Evolutionary conservation across 2,113 vertebrate species (phyloP).

Genomic region (Macaca fascicularis): DNA sequence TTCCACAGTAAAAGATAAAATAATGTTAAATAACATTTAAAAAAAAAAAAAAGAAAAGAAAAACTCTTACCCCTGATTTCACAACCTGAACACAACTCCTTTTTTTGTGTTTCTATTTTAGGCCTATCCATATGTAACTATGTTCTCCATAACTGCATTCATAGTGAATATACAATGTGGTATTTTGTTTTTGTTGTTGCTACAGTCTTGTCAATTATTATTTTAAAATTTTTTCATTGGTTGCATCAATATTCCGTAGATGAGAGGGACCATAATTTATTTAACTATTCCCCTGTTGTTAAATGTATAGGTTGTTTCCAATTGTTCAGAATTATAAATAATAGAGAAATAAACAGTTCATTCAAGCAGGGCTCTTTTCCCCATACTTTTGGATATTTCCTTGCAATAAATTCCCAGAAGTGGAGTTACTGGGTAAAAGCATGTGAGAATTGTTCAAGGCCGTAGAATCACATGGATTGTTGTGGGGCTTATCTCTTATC

Average conservation of each 20-base stretch:
- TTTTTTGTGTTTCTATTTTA: background rate
- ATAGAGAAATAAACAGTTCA: background rate
- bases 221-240: background rate
- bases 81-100: background rate
- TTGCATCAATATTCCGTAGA: background rate
- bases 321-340: constrained; percentile 29
- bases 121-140: background rate
- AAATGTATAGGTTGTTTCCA: background rate
- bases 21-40: background rate
- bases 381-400: background rate
- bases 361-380: background rate
- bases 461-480: background rate
- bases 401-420: background rate
- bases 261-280: background rate
- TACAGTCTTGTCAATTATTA: constrained; percentile 17
- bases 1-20: constrained; percentile 39
- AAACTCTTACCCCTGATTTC: background rate
- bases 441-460: background rate
- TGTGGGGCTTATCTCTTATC: background rate
- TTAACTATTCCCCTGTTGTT: constrained; percentile 10
- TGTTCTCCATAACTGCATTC: background rate
- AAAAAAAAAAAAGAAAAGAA: constrained; percentile 15
- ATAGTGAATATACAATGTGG: background rate
- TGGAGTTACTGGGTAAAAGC: background rate
- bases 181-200: constrained; percentile 37